Percentiles rank a stretch among this genome's conserved stretches.
phyloP scores from a whole-genome alignment of 2,113 vertebrate species.

The Dunckerocampus dactyliophorus region DNA sequence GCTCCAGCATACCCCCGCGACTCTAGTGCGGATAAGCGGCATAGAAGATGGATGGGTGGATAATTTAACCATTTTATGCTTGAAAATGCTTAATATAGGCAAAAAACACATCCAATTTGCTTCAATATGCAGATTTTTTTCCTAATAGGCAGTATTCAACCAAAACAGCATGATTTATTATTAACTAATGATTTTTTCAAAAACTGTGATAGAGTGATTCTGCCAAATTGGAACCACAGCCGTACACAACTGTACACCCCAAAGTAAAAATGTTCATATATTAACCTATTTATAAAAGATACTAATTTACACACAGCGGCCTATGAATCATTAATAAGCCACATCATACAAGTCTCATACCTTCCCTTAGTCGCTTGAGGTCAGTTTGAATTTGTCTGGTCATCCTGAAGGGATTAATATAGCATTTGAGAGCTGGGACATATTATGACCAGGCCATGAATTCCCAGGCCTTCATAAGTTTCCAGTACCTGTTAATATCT shows the following conservation, averaged over 20 bases:
- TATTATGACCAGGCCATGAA: conserved; percentile 54
- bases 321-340: conserved; percentile 29
- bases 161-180: too few relatives aligned
- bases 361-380: conserved; percentile 29
- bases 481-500: conserved; percentile 54
- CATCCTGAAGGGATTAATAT: conserved; percentile 14
- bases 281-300: background rate
- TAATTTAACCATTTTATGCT: too few relatives aligned
- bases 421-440: conserved; percentile 31
- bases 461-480: conserved; percentile 40
- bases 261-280: background rate
- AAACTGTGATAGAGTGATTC: too few relatives aligned
- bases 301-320: background rate
- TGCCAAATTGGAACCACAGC: too few relatives aligned
- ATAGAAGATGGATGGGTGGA: too few relatives aligned
- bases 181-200: too few relatives aligned
- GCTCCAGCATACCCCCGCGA: too few relatives aligned
- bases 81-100: too few relatives aligned
- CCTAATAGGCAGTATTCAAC: too few relatives aligned
- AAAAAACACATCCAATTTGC: too few relatives aligned
- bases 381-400: conserved; percentile 18
- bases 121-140: too few relatives aligned
- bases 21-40: too few relatives aligned
- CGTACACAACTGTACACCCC: background rate
- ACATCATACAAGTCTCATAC: conserved; percentile 18